A percentile compares a stretch with the other conserved stretches of the same genome.
Evolutionary conservation across 1,140 invertebrate genomes (phyloP).

Genomic region (Drosophila jambulina): DNA sequence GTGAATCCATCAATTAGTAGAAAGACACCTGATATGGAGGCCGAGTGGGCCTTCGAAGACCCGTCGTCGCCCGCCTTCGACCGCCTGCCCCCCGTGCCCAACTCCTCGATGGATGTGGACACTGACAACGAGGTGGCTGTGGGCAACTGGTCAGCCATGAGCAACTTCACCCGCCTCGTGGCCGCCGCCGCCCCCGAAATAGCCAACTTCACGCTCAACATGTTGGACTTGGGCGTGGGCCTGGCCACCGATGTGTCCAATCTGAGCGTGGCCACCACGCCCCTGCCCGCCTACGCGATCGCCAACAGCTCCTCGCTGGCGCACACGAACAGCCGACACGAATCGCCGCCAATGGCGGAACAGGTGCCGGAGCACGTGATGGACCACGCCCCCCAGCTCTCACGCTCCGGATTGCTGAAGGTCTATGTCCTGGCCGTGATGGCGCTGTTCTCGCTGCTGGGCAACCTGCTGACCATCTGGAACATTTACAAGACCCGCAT

Average conservation of each 20-base stretch:
- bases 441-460: conserved; percentile 90
- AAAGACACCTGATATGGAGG: conserved; percentile 13
- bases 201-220: conserved; percentile 68
- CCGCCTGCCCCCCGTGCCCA: conserved; percentile 25
- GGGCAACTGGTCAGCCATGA: conserved; percentile 49
- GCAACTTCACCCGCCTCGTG: conserved; percentile 65
- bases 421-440: conserved; percentile 89
- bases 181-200: conserved; percentile 50
- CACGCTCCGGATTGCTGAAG: conserved; percentile 87
- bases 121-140: conserved; percentile 28
- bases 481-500: conserved; percentile 88
- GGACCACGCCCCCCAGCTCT: conserved; percentile 88
- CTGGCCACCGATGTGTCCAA: conserved; percentile 43
- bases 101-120: conserved; percentile 20
- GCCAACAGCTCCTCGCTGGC: conserved; percentile 55
- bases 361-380: conserved; percentile 77
- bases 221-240: conserved; percentile 55
- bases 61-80: background rate
- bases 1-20: background rate
- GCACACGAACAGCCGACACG: conserved; percentile 60
- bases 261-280: conserved; percentile 13
- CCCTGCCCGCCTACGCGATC: conserved; percentile 62
- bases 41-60: conserved; percentile 39
- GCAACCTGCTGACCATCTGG: conserved; percentile 91
- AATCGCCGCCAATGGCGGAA: conserved; percentile 55